Evolutionary conservation across 1,140 invertebrate genomes (phyloP).

Genomic region (Rhynchophorus ferrugineus): DNA sequence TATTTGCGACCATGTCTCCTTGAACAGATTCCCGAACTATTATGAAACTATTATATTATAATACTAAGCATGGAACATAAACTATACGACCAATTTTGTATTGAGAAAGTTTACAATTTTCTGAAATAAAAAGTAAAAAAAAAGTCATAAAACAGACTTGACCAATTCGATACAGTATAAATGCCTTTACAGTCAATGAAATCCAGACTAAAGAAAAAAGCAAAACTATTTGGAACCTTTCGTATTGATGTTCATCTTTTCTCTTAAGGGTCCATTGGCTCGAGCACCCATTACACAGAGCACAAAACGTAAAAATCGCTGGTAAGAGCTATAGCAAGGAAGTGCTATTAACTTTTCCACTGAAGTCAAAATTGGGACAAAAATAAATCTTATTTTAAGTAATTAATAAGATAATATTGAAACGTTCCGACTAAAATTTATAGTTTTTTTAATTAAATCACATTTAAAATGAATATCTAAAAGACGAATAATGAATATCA

Average conservation of each 20-base stretch:
- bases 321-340: constrained; percentile 2
- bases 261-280: constrained; percentile 5
- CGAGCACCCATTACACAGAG: constrained; percentile 4
- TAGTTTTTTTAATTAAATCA: too few species aligned
- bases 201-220: constrained; percentile 8
- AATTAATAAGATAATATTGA: constrained; percentile 5
- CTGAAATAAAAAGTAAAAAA: too few species aligned
- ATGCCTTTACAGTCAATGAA: constrained; percentile 6
- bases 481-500: too few species aligned
- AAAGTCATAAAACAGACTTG: background rate
- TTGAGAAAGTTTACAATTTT: too few species aligned
- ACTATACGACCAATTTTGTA: too few species aligned
- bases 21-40: too few species aligned
- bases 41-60: too few species aligned
- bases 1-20: too few species aligned
- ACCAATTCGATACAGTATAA: background rate
- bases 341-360: constrained; percentile 7
- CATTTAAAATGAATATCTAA: too few species aligned
- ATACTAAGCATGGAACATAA: too few species aligned
- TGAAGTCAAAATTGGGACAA: constrained; percentile 5
- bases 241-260: constrained; percentile 4
- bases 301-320: constrained; percentile 6
- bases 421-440: constrained; percentile 3
- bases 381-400: constrained; percentile 2
- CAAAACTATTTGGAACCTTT: constrained; percentile 1